Percentiles rank a stretch among this genome's conserved stretches.
phyloP scores from a whole-genome alignment of 1,140 invertebrate genomes.

The Patella vulgata region DNA sequence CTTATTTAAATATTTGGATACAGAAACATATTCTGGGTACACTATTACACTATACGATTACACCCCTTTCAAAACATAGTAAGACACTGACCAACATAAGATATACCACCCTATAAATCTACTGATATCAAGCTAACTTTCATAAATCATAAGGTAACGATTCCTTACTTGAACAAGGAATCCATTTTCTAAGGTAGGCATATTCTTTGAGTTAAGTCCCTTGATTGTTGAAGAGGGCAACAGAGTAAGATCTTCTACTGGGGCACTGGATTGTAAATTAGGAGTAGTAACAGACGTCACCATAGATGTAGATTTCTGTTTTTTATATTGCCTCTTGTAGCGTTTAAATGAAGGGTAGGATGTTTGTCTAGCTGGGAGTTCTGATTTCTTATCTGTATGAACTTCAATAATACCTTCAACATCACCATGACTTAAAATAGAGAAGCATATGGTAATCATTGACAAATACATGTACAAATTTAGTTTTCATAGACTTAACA shows the following conservation, averaged over 20 bases:
- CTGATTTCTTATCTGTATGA: background rate
- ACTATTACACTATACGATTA: too few relatives aligned
- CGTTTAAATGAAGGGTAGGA: background rate
- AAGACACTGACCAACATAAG: too few relatives aligned
- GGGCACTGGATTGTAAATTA: background rate
- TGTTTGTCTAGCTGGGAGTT: background rate
- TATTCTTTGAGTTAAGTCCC: conserved; percentile 24
- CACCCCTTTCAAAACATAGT: too few relatives aligned
- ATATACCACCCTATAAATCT: too few relatives aligned
- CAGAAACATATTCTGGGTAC: too few relatives aligned
- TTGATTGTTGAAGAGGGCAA: conserved; percentile 6
- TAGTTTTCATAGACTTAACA: too few relatives aligned
- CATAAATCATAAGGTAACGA: background rate
- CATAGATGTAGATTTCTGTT: background rate
- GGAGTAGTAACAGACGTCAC: conserved; percentile 2
- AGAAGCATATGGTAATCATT: background rate
- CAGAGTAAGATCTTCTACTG: conserved; percentile 8
- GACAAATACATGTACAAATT: too few relatives aligned
- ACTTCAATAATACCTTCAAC: background rate
- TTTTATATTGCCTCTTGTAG: background rate
- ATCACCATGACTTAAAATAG: background rate
- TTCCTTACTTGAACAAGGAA: conserved; percentile 39
- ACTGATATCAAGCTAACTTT: too few relatives aligned
- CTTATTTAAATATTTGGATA: too few relatives aligned
- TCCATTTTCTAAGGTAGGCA: conserved; percentile 35